These are phyloP conservation scores for Trissolcus brochymenae DNA, from an alignment of 2,888 invertebrate genomes.

Conservation along the genomic window DNA sequence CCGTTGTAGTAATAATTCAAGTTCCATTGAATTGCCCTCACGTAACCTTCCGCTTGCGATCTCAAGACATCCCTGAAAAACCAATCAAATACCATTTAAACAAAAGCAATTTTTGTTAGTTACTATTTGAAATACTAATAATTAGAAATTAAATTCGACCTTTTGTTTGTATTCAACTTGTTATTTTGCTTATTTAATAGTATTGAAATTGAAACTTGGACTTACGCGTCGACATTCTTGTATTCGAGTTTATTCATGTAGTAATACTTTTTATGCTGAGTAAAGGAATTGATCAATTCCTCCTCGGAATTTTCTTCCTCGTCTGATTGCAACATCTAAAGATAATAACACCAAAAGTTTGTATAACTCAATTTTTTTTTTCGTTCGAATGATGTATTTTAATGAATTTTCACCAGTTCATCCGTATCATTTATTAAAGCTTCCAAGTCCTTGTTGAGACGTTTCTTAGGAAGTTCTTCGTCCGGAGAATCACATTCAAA, in stretches of 20 bases:
- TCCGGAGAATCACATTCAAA: slow-evolving; percentile 72
- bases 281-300: slow-evolving; percentile 81
- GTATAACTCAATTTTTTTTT: not conserved
- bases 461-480: slow-evolving; percentile 59
- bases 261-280: slow-evolving; percentile 91
- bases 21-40: slow-evolving; percentile 97
- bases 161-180: too few species aligned
- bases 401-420: slow-evolving; percentile 77
- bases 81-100: too few species aligned
- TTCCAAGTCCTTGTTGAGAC: slow-evolving; percentile 77
- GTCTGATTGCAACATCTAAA: slow-evolving; percentile 62
- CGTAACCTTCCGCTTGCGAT: slow-evolving; percentile 91
- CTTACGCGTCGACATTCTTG: slow-evolving; percentile 79
- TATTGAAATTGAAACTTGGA: slow-evolving; percentile 51
- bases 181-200: not conserved
- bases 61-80: slow-evolving; percentile 83
- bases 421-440: slow-evolving; percentile 82
- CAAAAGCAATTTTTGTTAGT: too few species aligned
- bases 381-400: not conserved
- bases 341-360: not conserved
- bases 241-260: slow-evolving; percentile 93
- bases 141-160: too few species aligned
- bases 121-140: too few species aligned
- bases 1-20: slow-evolving; percentile 97
- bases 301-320: slow-evolving; percentile 69